A percentile compares a stretch with the other conserved stretches of the same genome.
These are phyloP conservation scores for Cantharis lateralis DNA, from an alignment of 2,888 invertebrate species.

Conservation along the genomic window DNA sequence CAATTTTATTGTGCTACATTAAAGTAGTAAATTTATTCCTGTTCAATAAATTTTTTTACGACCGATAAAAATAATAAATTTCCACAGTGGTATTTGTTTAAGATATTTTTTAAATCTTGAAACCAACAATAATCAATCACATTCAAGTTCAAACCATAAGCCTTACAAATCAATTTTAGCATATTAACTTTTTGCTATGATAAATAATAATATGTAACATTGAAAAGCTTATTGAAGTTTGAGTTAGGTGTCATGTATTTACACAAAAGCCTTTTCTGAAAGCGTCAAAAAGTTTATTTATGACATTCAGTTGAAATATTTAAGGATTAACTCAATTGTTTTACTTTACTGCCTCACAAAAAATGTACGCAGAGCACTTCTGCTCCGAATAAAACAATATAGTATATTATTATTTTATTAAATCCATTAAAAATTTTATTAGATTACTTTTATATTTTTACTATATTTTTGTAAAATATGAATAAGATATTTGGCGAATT, in stretches of 20 bases:
- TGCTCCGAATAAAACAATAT: too few relatives aligned
- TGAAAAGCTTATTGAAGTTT: background rate
- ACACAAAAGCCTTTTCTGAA: background rate
- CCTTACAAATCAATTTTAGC: background rate
- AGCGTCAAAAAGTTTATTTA: too few relatives aligned
- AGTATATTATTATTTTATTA: too few relatives aligned
- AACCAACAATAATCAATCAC: slow-evolving; percentile 3
- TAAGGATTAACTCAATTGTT: too few relatives aligned
- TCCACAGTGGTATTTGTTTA: background rate
- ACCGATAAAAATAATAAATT: background rate
- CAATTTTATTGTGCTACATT: background rate
- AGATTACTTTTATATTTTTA: background rate
- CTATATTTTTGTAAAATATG: background rate
- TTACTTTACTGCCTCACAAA: too few relatives aligned
- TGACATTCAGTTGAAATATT: too few relatives aligned
- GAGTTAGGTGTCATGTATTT: background rate
- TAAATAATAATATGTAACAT: background rate
- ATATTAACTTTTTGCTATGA: background rate
- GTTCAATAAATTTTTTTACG: background rate
- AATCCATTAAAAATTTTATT: background rate
- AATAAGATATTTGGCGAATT: background rate
- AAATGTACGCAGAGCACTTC: too few relatives aligned
- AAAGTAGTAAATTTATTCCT: background rate
- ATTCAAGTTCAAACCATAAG: background rate
- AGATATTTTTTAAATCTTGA: background rate